Evolutionary conservation across 1,140 invertebrate species (phyloP).

Genomic region (Pseudomyrmex flavicornis): DNA sequence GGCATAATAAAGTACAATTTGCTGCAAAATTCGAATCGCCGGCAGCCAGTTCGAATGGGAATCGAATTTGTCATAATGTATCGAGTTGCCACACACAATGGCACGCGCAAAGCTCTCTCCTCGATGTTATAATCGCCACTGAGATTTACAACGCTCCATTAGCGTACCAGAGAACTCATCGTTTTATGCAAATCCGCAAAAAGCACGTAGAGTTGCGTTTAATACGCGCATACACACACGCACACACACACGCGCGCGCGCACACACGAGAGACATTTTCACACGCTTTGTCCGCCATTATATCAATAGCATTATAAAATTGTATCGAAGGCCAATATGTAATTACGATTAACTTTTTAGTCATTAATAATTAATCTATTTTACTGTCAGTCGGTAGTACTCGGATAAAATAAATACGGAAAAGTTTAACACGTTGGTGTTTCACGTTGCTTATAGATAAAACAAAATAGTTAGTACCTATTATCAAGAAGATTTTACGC

Average conservation of each 20-base stretch:
- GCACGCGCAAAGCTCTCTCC: not conserved
- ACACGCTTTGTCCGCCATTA: constrained; percentile 7
- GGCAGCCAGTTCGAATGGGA: not conserved
- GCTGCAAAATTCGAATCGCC: constrained; percentile 32
- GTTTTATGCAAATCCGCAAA: constrained; percentile 47
- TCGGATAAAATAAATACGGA: no score
- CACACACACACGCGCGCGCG: not conserved
- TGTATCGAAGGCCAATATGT: not conserved
- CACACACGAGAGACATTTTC: constrained; percentile 27
- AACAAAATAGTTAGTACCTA: not conserved
- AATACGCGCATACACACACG: not conserved
- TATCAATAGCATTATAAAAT: not conserved
- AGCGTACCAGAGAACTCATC: constrained; percentile 27
- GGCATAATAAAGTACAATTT: constrained; percentile 49
- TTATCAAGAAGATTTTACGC: not conserved
- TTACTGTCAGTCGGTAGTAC: not conserved
- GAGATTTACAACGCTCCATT: constrained; percentile 48
- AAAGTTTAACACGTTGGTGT: not conserved
- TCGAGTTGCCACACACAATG: constrained; percentile 2
- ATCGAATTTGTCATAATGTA: constrained; percentile 44
- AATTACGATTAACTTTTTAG: no score
- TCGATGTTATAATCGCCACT: constrained; percentile 22
- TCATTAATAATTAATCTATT: constrained; percentile 5
- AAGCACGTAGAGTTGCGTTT: constrained; percentile 8
- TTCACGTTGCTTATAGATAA: not conserved